Conservation (phyloP, 2,888 invertebrate species). For the Epirrita christyi region DNA sequence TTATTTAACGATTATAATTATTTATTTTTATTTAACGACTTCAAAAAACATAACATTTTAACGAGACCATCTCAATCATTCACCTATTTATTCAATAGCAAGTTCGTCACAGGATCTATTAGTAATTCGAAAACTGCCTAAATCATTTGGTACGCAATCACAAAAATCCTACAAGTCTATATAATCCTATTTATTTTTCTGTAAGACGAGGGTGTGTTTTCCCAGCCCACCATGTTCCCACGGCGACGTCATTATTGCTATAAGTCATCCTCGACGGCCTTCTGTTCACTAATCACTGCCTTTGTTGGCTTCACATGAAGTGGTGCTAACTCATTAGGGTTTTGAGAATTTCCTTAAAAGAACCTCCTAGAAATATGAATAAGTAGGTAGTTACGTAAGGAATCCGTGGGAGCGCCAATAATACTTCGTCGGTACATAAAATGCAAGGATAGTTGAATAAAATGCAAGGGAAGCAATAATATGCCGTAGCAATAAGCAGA, state of each 20-base stretch:
- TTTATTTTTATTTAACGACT: too few species aligned
- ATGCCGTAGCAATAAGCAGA: too few species aligned
- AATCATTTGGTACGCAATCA: neutral
- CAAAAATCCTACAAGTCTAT: neutral
- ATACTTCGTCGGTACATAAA: too few species aligned
- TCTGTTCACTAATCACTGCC: neutral
- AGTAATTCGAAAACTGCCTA: too few species aligned
- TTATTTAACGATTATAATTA: too few species aligned
- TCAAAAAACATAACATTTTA: too few species aligned
- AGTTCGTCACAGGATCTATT: too few species aligned
- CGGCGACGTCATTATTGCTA: neutral
- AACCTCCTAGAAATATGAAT: constrained; percentile 9
- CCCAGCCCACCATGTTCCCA: neutral
- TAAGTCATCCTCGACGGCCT: neutral
- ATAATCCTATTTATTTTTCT: neutral
- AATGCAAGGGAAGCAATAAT: too few species aligned
- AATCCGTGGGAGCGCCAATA: neutral
- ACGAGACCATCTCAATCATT: too few species aligned
- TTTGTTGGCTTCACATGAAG: constrained; percentile 6
- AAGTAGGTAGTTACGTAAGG: neutral
- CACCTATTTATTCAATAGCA: too few species aligned
- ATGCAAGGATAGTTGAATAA: too few species aligned
- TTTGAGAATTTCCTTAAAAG: neutral
- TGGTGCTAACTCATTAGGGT: neutral
- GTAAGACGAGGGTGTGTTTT: neutral